phyloP scores from a whole-genome alignment of 2,113 vertebrate species.

The Barnardius zonarius region DNA sequence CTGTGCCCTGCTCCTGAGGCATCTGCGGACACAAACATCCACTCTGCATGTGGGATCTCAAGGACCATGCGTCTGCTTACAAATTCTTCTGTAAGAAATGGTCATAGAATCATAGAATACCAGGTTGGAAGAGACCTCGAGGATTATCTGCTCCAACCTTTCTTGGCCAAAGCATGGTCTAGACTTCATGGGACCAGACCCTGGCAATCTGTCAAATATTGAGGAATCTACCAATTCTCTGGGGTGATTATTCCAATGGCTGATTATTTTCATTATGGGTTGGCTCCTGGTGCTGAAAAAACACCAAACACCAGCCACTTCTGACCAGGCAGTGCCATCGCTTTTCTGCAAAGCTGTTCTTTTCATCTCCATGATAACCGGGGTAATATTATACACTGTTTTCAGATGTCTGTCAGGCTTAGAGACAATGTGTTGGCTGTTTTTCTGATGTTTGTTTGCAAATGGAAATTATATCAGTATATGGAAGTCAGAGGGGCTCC shows the following conservation, averaged over 20 bases:
- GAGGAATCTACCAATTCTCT: neutral
- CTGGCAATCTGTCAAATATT: neutral
- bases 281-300: neutral
- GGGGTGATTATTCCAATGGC: neutral
- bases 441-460: neutral
- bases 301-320: neutral
- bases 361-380: neutral
- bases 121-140: neutral
- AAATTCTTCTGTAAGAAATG: neutral
- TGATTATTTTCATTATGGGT: neutral
- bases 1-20: fast-evolving
- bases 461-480: neutral
- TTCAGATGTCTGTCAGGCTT: neutral
- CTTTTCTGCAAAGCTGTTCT: neutral
- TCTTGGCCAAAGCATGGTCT: neutral
- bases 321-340: neutral
- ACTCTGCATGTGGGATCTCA: neutral
- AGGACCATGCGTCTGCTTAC: neutral
- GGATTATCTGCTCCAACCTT: neutral
- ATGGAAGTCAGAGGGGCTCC: neutral
- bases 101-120: neutral
- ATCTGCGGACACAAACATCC: fast-evolving
- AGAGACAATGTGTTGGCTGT: neutral
- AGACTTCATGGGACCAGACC: neutral
- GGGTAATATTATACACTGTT: neutral